Percentiles rank a stretch among this genome's conserved stretches.
These are phyloP conservation scores for Bombus sylvicola DNA, from an alignment of 1,140 invertebrate genomes.

Conservation along the genomic window DNA sequence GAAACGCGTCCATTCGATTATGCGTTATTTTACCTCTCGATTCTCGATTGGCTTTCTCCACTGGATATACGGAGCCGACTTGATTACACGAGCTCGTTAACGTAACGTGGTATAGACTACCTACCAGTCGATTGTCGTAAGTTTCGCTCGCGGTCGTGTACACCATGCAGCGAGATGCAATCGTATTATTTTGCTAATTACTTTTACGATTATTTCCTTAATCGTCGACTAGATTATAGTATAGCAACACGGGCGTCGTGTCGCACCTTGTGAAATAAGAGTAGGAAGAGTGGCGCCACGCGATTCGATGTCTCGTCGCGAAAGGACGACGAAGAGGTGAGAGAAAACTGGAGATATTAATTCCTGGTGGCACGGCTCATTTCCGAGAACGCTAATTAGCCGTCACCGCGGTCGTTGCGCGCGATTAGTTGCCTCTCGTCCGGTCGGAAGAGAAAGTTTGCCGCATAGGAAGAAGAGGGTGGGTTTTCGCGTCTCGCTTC, in stretches of 20 bases:
- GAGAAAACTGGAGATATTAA: constrained; percentile 48
- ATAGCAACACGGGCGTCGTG: neutral
- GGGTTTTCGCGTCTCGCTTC: constrained; percentile 56
- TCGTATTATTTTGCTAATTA: constrained; percentile 27
- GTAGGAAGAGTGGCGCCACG: too few relatives aligned
- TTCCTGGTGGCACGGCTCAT: constrained; percentile 64
- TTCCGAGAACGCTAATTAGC: constrained; percentile 71
- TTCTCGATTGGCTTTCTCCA: neutral
- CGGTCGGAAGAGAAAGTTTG: constrained; percentile 27
- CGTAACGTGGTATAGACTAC: constrained; percentile 18
- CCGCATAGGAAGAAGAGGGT: neutral
- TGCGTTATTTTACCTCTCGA: neutral
- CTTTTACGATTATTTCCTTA: neutral
- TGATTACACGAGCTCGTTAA: constrained; percentile 8
- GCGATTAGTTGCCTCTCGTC: constrained; percentile 18
- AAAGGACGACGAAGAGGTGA: neutral
- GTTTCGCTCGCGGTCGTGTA: neutral
- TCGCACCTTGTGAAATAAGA: neutral
- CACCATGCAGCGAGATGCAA: neutral
- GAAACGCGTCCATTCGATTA: constrained; percentile 12
- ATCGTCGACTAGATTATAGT: constrained; percentile 25
- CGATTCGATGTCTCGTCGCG: neutral
- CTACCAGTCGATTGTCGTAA: neutral
- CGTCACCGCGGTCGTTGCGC: constrained; percentile 50
- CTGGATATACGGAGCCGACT: neutral